A percentile compares a stretch with the other conserved stretches of the same genome.
Evolutionary conservation across 2,113 vertebrate species (phyloP).

Genomic region (Ophiodon elongatus): DNA sequence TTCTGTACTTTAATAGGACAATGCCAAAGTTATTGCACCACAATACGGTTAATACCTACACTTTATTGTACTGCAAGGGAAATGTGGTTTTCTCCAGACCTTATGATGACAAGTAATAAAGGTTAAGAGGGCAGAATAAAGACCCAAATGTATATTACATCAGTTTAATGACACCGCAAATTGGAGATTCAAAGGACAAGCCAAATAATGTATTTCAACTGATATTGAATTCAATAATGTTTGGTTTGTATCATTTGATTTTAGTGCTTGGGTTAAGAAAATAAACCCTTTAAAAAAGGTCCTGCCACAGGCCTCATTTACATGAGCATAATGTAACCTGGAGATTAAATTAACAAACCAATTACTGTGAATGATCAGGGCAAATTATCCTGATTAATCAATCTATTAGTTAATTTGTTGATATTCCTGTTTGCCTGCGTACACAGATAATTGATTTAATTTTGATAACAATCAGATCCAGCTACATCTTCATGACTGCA

Average conservation of each 20-base stretch:
- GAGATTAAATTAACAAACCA: not conserved
- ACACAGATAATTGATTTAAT: not conserved
- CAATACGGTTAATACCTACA: not conserved
- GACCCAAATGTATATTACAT: not conserved
- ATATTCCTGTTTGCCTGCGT: not conserved
- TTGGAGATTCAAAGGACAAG: not conserved
- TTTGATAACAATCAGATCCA: slow-evolving; percentile 1
- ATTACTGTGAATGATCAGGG: not conserved
- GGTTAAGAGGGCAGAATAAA: not conserved
- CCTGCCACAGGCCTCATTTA: not conserved
- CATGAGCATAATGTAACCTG: not conserved
- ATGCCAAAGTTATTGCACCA: not conserved
- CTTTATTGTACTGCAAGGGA: not conserved
- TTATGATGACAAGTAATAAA: not conserved
- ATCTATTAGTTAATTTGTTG: not conserved
- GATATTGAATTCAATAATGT: not conserved
- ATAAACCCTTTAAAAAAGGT: not conserved
- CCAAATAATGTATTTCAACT: not conserved
- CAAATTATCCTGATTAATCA: not conserved
- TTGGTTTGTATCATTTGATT: not conserved
- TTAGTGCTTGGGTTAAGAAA: not conserved
- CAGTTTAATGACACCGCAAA: not conserved
- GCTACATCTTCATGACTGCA: slow-evolving; percentile 8
- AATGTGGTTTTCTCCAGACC: not conserved
- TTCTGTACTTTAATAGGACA: not conserved